phyloP scores from a whole-genome alignment of 2,888 invertebrate species.

The Zaprionus bogoriensis region DNA sequence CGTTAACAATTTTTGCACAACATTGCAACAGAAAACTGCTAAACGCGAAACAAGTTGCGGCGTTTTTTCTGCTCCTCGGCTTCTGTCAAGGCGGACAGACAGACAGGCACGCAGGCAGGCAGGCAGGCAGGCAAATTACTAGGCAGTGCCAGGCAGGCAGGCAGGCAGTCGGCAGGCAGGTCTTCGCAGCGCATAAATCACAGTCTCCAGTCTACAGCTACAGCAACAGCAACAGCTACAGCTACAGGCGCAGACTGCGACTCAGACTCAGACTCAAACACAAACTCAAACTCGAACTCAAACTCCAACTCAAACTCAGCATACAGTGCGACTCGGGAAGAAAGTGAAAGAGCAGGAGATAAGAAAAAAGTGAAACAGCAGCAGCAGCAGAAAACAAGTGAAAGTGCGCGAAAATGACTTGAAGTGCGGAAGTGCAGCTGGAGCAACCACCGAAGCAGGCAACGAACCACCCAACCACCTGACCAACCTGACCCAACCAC shows the following conservation, averaged over 20 bases:
- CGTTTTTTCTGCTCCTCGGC: slow-evolving; percentile 80
- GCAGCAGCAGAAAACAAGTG: slow-evolving; percentile 45
- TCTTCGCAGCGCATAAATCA: slow-evolving; percentile 75
- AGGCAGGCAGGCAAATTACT: slow-evolving; percentile 59
- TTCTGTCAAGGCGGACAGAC: slow-evolving; percentile 51
- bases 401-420: slow-evolving; percentile 65
- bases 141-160: slow-evolving; percentile 72
- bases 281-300: slow-evolving; percentile 23
- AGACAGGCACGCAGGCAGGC: slow-evolving; percentile 46
- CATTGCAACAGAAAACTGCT: slow-evolving; percentile 82
- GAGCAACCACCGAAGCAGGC: neutral
- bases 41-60: slow-evolving; percentile 82
- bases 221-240: slow-evolving; percentile 34
- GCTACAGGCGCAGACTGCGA: slow-evolving; percentile 33
- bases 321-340: slow-evolving; percentile 25
- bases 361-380: slow-evolving; percentile 15
- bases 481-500: too few species aligned
- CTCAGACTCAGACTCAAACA: slow-evolving; percentile 6
- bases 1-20: slow-evolving; percentile 78
- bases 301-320: neutral
- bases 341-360: slow-evolving; percentile 43
- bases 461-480: neutral
- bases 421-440: slow-evolving; percentile 66
- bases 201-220: slow-evolving; percentile 28
- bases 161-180: slow-evolving; percentile 73